phyloP scores from a whole-genome alignment of 1,140 invertebrate species.

The Papilio dardanus region DNA sequence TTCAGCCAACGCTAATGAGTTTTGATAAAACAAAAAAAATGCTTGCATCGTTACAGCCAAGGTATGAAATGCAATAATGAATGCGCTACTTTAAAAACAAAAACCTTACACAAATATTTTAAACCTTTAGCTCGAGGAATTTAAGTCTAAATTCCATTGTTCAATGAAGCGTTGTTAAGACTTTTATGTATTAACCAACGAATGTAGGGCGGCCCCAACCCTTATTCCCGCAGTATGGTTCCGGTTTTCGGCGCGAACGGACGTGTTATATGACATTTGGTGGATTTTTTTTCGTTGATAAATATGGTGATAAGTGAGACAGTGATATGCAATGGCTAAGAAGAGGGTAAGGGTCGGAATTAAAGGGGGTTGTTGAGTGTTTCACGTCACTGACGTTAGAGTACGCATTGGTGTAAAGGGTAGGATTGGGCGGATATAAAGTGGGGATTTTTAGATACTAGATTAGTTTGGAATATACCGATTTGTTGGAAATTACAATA shows the following conservation, averaged over 20 bases:
- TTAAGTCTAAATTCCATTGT: conserved; percentile 27
- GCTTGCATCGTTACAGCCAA: conserved; percentile 2
- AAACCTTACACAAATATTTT: neutral
- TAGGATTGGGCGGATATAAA: neutral
- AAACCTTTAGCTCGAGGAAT: neutral
- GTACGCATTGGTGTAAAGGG: neutral
- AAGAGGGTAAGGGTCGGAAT: conserved; percentile 69
- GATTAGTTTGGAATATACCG: neutral
- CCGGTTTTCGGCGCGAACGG: conserved; percentile 46
- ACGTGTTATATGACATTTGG: conserved; percentile 45
- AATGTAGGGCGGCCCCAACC: conserved; percentile 61
- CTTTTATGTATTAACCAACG: conserved; percentile 38
- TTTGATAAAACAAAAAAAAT: conserved; percentile 27
- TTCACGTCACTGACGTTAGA: conserved; percentile 25
- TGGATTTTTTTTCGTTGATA: conserved; percentile 49
- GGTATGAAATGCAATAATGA: conserved; percentile 24
- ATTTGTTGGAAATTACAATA: too few species aligned
- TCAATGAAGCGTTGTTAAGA: conserved; percentile 40
- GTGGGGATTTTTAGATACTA: neutral
- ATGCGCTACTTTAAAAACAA: conserved; percentile 28
- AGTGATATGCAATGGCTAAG: conserved; percentile 62
- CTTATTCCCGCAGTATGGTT: conserved; percentile 56
- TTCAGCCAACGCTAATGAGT: conserved; percentile 18
- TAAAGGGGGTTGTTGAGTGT: conserved; percentile 29
- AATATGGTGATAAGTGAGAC: conserved; percentile 40